phyloP scores from a whole-genome alignment of 2,113 vertebrate species.

The Syngnathus scovelli region DNA sequence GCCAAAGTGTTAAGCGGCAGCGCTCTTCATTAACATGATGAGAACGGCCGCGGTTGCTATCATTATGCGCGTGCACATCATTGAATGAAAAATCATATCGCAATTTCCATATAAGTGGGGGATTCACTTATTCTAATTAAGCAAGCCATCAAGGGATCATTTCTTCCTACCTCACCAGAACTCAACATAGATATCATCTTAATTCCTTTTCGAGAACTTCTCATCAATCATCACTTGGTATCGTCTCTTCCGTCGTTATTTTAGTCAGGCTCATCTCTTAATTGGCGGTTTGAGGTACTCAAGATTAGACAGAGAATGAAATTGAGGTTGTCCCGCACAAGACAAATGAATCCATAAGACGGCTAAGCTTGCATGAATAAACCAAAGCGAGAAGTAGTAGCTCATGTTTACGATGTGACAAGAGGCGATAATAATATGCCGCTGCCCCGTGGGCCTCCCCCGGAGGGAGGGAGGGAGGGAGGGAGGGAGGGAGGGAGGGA shows the following conservation, averaged over 20 bases:
- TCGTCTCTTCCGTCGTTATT: slow-evolving; percentile 9
- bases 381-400: slow-evolving; percentile 24
- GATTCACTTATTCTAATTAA: slow-evolving; percentile 29
- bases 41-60: slow-evolving; percentile 9
- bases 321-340: slow-evolving; percentile 21
- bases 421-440: slow-evolving; percentile 43
- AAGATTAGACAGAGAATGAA: slow-evolving; percentile 20
- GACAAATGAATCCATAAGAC: slow-evolving; percentile 9
- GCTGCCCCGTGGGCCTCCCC: slow-evolving; percentile 22
- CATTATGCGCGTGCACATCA: slow-evolving; percentile 18
- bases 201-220: slow-evolving; percentile 9
- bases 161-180: slow-evolving; percentile 3
- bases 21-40: slow-evolving; percentile 21
- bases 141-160: slow-evolving; percentile 5
- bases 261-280: slow-evolving; percentile 29
- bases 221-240: slow-evolving; percentile 22
- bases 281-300: slow-evolving; percentile 11
- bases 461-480: not conserved
- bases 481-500: slow-evolving; percentile 6
- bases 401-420: slow-evolving; percentile 55
- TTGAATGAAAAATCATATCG: not conserved
- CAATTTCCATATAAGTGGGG: slow-evolving; percentile 8
- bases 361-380: slow-evolving; percentile 36
- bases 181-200: slow-evolving; percentile 8
- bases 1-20: slow-evolving; percentile 29